These are phyloP conservation scores for Arrhamphus sclerolepis DNA, from an alignment of 2,797 vertebrate species.

Conservation along the genomic window DNA sequence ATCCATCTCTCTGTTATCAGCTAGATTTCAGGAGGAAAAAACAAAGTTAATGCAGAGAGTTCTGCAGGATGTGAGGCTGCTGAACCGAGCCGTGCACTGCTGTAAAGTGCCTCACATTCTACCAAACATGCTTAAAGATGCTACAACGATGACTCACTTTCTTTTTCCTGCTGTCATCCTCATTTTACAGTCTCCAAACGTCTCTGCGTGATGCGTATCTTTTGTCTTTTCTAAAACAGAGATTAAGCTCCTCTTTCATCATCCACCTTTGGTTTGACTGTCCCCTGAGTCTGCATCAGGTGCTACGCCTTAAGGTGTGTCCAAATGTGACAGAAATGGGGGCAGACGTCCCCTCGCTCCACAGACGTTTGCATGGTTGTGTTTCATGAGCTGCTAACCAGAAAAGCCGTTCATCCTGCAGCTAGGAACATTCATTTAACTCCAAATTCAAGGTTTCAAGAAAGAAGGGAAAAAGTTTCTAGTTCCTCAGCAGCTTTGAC, in stretches of 20 bases:
- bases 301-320: conserved; percentile 23
- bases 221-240: not conserved
- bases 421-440: conserved; percentile 43
- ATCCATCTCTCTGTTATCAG: conserved; percentile 10
- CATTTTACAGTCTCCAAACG: too few relatives aligned
- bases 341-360: conserved; percentile 50
- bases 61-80: not conserved
- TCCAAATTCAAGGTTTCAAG: conserved; percentile 39
- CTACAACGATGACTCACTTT: too few relatives aligned
- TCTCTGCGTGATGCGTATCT: not conserved
- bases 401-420: conserved; percentile 36
- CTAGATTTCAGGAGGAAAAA: not conserved
- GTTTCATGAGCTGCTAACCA: conserved; percentile 16
- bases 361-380: conserved; percentile 19
- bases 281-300: conserved; percentile 24
- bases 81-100: too few relatives aligned
- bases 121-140: too few relatives aligned
- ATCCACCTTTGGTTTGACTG: conserved; percentile 31
- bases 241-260: not conserved
- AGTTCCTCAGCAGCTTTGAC: conserved; percentile 43
- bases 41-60: not conserved
- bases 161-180: too few relatives aligned
- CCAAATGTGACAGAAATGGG: conserved; percentile 11
- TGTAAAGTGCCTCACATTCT: not conserved
- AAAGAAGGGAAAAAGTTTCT: conserved; percentile 11